Conservation (phyloP, 2,888 invertebrate genomes). For the Tetrapedia diversipes region DNA sequence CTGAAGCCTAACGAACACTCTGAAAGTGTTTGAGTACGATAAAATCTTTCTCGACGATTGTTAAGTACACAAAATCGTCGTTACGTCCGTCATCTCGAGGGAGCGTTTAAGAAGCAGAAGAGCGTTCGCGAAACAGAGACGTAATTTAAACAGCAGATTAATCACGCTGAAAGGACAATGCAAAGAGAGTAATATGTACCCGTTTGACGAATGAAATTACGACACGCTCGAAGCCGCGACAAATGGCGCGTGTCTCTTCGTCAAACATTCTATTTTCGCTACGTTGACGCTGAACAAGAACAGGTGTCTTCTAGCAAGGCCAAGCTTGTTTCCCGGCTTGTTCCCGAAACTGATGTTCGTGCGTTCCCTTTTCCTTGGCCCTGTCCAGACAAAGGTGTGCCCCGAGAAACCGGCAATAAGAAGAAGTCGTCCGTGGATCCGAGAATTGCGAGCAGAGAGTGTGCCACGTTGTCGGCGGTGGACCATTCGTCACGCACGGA, state of each 20-base stretch:
- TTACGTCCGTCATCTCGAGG: not conserved
- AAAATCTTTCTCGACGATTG: not conserved
- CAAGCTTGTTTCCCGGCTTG: constrained; percentile 18
- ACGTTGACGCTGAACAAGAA: constrained; percentile 40
- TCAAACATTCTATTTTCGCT: constrained; percentile 65
- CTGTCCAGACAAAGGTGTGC: not conserved
- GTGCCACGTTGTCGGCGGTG: constrained; percentile 7
- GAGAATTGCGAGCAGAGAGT: constrained; percentile 3
- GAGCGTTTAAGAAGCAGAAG: not conserved
- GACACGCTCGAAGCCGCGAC: constrained; percentile 61
- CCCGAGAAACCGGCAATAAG: not conserved
- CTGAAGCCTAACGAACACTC: too few relatives aligned
- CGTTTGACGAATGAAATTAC: constrained; percentile 68
- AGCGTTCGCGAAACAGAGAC: constrained; percentile 27
- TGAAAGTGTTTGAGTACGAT: too few relatives aligned
- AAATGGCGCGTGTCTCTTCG: constrained; percentile 68
- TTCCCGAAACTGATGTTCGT: constrained; percentile 10
- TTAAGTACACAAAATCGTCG: not conserved
- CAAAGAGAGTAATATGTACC: constrained; percentile 20
- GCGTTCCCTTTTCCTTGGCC: constrained; percentile 17
- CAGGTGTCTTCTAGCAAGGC: constrained; percentile 63
- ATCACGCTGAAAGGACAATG: constrained; percentile 50
- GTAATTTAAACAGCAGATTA: constrained; percentile 37
- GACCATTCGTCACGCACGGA: constrained; percentile 36
- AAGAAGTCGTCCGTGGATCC: constrained; percentile 5